These are phyloP conservation scores for Cheilosia variabilis DNA, from an alignment of 2,888 invertebrate genomes.

Conservation along the genomic window DNA sequence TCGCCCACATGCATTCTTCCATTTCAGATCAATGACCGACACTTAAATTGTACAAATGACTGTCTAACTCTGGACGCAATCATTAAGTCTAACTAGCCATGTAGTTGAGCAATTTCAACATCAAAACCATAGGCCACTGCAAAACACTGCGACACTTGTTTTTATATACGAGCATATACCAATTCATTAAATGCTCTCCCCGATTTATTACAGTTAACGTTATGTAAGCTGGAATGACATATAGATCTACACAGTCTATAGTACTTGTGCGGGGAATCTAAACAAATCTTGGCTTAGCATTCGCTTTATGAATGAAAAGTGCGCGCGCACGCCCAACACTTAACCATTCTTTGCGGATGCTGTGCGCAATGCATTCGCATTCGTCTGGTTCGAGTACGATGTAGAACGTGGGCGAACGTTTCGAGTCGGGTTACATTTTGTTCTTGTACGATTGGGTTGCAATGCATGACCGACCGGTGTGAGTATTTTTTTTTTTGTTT, in stretches of 20 bases:
- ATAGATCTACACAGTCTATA: constrained; percentile 6
- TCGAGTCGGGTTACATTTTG: constrained; percentile 15
- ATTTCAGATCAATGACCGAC: constrained; percentile 54
- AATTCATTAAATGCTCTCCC: constrained; percentile 33
- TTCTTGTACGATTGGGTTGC: constrained; percentile 16
- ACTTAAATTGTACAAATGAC: constrained; percentile 22
- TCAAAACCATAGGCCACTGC: background rate
- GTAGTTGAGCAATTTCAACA: constrained; percentile 46
- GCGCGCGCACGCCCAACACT: constrained; percentile 64
- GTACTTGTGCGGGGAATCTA: constrained; percentile 46
- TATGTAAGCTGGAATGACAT: constrained; percentile 1
- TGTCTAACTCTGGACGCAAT: constrained; percentile 25
- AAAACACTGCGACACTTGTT: constrained; percentile 50
- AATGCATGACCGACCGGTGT: constrained; percentile 37
- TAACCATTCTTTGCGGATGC: constrained; percentile 58
- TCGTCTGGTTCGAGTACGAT: constrained; percentile 17
- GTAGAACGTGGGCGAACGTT: constrained; percentile 60
- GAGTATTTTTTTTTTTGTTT: constrained; percentile 36
- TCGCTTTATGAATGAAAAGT: constrained; percentile 67
- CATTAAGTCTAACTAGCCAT: constrained; percentile 38
- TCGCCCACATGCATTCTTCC: constrained; percentile 33
- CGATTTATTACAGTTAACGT: constrained; percentile 16
- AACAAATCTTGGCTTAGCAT: constrained; percentile 44
- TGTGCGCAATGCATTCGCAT: constrained; percentile 55
- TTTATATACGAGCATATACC: background rate